These are phyloP conservation scores for Malacoraja senta DNA, from an alignment of 2,797 vertebrate genomes.

Conservation along the genomic window DNA sequence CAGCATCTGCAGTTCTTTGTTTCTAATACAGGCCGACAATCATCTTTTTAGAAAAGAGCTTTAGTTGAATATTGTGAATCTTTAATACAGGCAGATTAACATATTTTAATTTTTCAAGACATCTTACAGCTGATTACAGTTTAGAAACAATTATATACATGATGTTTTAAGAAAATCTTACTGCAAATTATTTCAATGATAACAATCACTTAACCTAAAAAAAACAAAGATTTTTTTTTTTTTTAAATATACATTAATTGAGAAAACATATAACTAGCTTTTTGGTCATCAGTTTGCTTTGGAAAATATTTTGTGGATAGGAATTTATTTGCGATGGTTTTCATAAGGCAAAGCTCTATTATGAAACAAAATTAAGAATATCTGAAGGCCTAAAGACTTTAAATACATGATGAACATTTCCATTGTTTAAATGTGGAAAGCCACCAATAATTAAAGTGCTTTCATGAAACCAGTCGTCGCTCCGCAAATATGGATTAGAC, in stretches of 20 bases:
- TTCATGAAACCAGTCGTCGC: not conserved
- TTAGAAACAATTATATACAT: constrained; percentile 36
- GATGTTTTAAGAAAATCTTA: constrained; percentile 32
- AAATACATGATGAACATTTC: not conserved
- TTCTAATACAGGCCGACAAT: too few relatives aligned
- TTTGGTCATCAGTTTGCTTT: constrained; percentile 37
- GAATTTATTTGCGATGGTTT: not conserved
- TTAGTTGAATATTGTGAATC: not conserved
- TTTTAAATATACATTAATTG: constrained; percentile 11
- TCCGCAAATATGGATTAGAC: not conserved
- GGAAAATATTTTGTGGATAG: constrained; percentile 9
- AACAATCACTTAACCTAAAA: not conserved
- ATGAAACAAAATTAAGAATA: not conserved
- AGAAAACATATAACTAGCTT: not conserved
- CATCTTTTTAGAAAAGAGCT: constrained; percentile 29
- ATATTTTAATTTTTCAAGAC: constrained; percentile 1
- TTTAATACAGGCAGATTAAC: constrained; percentile 30
- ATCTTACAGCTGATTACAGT: constrained; percentile 36
- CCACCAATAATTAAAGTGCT: not conserved
- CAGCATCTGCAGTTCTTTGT: too few relatives aligned
- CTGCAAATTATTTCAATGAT: constrained; percentile 17
- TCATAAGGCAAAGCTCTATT: not conserved
- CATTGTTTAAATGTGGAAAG: not conserved
- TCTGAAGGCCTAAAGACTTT: not conserved
- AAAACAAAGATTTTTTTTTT: not conserved